Evolutionary conservation across 2,797 vertebrate species (phyloP), one percentile per base, ranked within the genome.

Genomic region (Erpetoichthys calabaricus): DNA sequence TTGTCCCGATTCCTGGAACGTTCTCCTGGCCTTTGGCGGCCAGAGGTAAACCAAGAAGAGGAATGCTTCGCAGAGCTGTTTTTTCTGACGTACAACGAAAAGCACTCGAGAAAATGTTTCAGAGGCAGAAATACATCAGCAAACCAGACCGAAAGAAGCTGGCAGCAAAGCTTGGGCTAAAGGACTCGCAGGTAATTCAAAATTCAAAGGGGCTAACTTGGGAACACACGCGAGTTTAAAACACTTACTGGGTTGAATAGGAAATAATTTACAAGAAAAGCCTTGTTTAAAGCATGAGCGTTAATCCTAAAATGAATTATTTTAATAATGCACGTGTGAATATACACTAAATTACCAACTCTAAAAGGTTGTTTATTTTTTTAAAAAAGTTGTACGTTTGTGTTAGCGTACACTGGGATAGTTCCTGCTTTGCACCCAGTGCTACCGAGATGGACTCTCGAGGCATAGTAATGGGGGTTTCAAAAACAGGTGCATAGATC

Each of bases 81-180:
- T 99, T 99, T 79, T 99, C 95, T 0, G 95, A 99, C 0, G 89
- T 98, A 4, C 95, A 99, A 72, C 87, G 95, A 59, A 99, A 99
- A 67, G 92, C 94, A 0, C 68, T 98, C 64, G 95, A 99, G 81
- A 99, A 94, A 71, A 99, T 95, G 91, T 98, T 99, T 75, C 95
- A 98, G 78, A 98, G 97, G 64, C 95, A 99, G 75, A 99, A 99
- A 70, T 99, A 99, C 74, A 98, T 99, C 83, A 97, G 94, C 83
- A 99, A 99, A 62, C 95, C 94, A 0, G 95, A 98, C 64, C 75
- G 95, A 60, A 97, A 95, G 76, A 99, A 98, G 61, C 67, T 99
- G 64, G 95, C 95, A 0, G 85, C 88, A 52, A 99, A 95, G 60
- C 71, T 99, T 56, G 91, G 90, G 45, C 85, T 99, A 1, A 98